Percentiles rank a stretch among this genome's conserved stretches.
These are phyloP conservation scores for Trachelus iudaicus DNA, from an alignment of 2,888 invertebrate species.

Conservation along the genomic window DNA sequence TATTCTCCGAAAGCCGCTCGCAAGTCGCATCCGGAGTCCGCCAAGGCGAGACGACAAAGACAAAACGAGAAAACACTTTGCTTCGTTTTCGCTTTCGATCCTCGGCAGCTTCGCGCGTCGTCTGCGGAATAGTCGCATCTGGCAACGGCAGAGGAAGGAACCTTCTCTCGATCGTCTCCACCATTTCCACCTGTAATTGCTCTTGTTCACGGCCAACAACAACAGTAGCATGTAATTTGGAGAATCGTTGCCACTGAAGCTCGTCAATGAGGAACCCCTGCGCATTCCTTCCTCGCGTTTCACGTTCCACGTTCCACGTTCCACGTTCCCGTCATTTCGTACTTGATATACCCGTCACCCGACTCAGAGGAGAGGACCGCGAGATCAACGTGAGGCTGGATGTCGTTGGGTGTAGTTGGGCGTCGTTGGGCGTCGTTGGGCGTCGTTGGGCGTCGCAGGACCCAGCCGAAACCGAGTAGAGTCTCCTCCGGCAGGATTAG, in stretches of 20 bases:
- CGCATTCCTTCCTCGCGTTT: background rate
- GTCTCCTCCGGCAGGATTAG: constrained; percentile 57
- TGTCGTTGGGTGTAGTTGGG: background rate
- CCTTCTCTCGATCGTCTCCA: too few species aligned
- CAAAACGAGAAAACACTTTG: constrained; percentile 7
- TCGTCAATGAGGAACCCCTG: background rate
- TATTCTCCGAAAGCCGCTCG: constrained; percentile 45
- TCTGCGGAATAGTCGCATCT: background rate
- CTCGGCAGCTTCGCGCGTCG: background rate
- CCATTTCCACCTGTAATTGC: too few species aligned
- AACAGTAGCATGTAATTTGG: too few species aligned
- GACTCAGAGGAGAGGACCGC: too few species aligned
- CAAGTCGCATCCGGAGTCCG: constrained; percentile 11
- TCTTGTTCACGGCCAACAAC: too few species aligned
- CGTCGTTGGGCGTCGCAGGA: background rate
- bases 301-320: too few species aligned
- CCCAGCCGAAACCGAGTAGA: background rate
- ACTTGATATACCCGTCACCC: too few species aligned
- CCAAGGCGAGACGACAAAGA: constrained; percentile 8
- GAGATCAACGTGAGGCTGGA: too few species aligned
- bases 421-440: background rate
- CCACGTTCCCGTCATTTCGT: background rate
- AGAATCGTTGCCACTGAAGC: too few species aligned
- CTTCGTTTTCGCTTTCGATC: background rate
- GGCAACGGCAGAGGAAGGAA: too few species aligned